Percentiles rank a stretch among this genome's conserved stretches.
Evolutionary conservation across 2,888 invertebrate genomes (phyloP).

Genomic region (Lingula anatina): DNA sequence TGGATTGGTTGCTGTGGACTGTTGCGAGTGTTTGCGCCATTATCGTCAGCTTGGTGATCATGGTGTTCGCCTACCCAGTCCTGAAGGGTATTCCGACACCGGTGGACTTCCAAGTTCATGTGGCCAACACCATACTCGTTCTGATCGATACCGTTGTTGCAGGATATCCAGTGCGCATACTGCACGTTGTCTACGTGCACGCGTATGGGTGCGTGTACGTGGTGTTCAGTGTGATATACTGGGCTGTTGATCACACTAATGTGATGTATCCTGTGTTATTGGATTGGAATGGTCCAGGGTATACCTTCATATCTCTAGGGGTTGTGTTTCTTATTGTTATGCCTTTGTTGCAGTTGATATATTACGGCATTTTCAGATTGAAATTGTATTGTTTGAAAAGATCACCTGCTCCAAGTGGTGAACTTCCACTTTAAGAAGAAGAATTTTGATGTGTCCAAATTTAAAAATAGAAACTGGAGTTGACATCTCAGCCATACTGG

Average conservation of each 20-base stretch:
- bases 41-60: slow-evolving; percentile 38
- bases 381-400: slow-evolving; percentile 16
- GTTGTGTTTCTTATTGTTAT: slow-evolving; percentile 24
- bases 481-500: no score
- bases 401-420: no score
- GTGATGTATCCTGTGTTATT: slow-evolving; percentile 38
- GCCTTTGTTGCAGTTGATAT: slow-evolving; percentile 23
- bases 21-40: slow-evolving; percentile 21
- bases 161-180: slow-evolving; percentile 30
- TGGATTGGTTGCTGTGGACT: slow-evolving; percentile 31
- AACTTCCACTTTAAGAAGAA: no score
- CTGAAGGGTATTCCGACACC: no score
- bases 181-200: slow-evolving; percentile 31
- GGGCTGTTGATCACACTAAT: slow-evolving; percentile 26
- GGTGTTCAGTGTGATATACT: slow-evolving; percentile 35
- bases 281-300: slow-evolving; percentile 36
- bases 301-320: slow-evolving; percentile 18
- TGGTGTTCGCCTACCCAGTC: slow-evolving; percentile 27
- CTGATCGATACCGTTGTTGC: slow-evolving; percentile 29
- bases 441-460: no score
- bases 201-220: slow-evolving; percentile 30
- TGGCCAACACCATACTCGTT: slow-evolving; percentile 33
- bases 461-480: no score
- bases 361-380: slow-evolving; percentile 26
- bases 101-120: slow-evolving; percentile 18